phyloP scores from a whole-genome alignment of 2,888 invertebrate genomes.

The Gnatocerus cornutus region DNA sequence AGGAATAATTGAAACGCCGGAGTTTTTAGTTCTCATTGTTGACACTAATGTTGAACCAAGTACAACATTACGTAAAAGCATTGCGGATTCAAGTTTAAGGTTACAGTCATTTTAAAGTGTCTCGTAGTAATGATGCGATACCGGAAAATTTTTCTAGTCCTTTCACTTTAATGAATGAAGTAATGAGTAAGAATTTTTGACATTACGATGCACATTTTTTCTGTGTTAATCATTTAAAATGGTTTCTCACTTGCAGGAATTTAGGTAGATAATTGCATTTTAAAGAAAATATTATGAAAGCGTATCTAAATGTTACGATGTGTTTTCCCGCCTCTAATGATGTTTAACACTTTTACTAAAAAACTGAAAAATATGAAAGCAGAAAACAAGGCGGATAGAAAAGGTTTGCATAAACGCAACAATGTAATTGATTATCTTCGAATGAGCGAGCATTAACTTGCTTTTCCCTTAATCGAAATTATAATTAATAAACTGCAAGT shows the following conservation, averaged over 20 bases:
- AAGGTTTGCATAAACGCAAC: not conserved
- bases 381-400: not conserved
- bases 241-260: too few species aligned
- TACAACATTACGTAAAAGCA: not conserved
- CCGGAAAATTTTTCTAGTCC: slow-evolving; percentile 27
- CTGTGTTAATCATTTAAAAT: not conserved
- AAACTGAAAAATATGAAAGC: slow-evolving; percentile 1
- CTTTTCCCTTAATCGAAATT: not conserved
- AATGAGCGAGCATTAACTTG: not conserved
- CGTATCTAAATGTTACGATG: not conserved
- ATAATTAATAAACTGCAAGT: not conserved
- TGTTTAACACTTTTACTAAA: slow-evolving; percentile 1
- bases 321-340: not conserved
- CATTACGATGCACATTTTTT: not conserved
- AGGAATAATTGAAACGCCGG: slow-evolving; percentile 23
- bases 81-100: slow-evolving; percentile 6
- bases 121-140: slow-evolving; percentile 25
- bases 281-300: not conserved
- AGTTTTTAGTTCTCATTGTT: slow-evolving; percentile 18
- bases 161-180: slow-evolving; percentile 32
- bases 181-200: slow-evolving; percentile 14
- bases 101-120: not conserved
- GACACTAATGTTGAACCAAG: slow-evolving; percentile 15
- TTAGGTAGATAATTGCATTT: too few species aligned
- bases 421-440: slow-evolving; percentile 2